Conservation (phyloP, 2,888 invertebrate genomes). For the Yponomeuta malinellus region DNA sequence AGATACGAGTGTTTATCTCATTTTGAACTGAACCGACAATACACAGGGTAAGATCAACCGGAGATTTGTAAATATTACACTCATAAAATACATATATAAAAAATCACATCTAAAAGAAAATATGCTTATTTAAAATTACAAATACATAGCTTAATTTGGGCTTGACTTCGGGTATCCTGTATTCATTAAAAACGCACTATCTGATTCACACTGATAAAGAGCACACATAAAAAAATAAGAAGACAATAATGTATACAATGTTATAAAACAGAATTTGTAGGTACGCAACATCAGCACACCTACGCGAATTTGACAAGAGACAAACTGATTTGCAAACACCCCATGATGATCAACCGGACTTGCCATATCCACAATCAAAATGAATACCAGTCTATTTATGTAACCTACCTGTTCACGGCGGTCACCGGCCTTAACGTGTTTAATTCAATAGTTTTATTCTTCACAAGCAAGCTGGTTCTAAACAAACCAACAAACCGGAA, state of each 20-base stretch:
- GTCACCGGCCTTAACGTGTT: neutral
- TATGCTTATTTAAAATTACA: too few relatives aligned
- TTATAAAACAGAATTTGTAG: neutral
- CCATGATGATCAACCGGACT: neutral
- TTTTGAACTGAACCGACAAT: too few relatives aligned
- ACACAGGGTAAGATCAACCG: too few relatives aligned
- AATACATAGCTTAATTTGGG: too few relatives aligned
- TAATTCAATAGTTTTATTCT: neutral
- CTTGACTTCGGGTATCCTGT: too few relatives aligned
- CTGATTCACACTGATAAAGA: neutral
- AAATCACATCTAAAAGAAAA: too few relatives aligned
- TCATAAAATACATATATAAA: too few relatives aligned
- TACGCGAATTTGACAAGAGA: neutral
- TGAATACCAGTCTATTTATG: neutral
- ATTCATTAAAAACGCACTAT: neutral
- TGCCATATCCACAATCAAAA: neutral
- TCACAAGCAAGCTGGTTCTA: neutral
- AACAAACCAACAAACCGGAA: neutral
- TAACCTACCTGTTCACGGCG: neutral
- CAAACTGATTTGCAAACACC: neutral
- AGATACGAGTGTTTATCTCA: too few relatives aligned
- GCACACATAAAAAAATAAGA: neutral
- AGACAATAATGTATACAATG: neutral
- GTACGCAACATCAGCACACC: neutral
- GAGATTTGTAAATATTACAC: too few relatives aligned